Evolutionary conservation across 2,797 vertebrate genomes (phyloP).

Genomic region (Megaceryle alcyon): DNA sequence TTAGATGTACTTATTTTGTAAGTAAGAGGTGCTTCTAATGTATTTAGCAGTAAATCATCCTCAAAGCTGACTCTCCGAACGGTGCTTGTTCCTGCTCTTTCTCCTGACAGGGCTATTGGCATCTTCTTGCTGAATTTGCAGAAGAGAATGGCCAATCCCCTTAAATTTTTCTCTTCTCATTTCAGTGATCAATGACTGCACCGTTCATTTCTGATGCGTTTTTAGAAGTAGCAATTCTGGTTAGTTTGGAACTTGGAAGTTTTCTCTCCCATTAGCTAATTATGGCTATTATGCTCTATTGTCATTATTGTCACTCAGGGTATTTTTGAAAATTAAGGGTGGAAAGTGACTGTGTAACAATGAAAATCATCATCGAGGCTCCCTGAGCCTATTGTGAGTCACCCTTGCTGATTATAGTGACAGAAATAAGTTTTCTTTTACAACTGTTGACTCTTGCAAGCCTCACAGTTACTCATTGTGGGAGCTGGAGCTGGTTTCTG

Average conservation of each 20-base stretch:
- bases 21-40: conserved; percentile 1
- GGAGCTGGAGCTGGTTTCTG: not conserved
- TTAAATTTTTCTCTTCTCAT: not conserved
- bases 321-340: conserved; percentile 46
- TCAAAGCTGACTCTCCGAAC: not conserved
- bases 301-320: conserved; percentile 6
- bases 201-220: not conserved
- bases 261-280: conserved; percentile 36
- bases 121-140: conserved; percentile 32
- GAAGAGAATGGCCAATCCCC: not conserved
- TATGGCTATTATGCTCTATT: conserved; percentile 17
- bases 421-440: not conserved
- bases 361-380: not conserved
- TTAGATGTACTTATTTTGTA: conserved; percentile 29
- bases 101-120: not conserved
- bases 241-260: not conserved
- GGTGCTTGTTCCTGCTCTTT: not conserved
- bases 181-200: not conserved
- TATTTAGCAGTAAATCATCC: conserved; percentile 1
- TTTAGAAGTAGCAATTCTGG: not conserved
- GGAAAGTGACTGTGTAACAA: conserved; percentile 25
- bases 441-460: not conserved
- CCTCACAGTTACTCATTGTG: not conserved
- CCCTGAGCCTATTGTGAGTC: conserved; percentile 21
- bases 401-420: not conserved